Evolutionary conservation across 1,140 invertebrate genomes (phyloP).

Genomic region (Drosophila lacteicornis): DNA sequence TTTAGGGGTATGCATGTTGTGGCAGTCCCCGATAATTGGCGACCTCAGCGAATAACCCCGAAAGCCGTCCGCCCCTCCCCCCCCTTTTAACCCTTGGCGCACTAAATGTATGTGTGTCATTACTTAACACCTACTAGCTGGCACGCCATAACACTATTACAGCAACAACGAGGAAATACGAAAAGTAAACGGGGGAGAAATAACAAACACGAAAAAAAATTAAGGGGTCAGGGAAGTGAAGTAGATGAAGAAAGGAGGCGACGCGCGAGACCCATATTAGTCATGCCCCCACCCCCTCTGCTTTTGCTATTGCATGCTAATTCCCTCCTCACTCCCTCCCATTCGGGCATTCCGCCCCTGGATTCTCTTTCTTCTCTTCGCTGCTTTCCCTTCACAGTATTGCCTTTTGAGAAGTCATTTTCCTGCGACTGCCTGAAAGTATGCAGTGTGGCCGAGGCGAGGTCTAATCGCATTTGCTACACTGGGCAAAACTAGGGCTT

Average conservation of each 20-base stretch:
- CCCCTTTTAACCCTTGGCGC: not conserved
- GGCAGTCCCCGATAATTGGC: slow-evolving; percentile 40
- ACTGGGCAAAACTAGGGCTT: slow-evolving; percentile 2
- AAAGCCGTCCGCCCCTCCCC: slow-evolving; percentile 11
- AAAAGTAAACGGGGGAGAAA: slow-evolving; percentile 5
- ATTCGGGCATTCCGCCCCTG: slow-evolving; percentile 13
- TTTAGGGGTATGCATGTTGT: slow-evolving; percentile 3
- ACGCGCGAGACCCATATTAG: slow-evolving; percentile 53
- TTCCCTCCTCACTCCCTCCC: slow-evolving; percentile 39
- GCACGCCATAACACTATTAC: slow-evolving; percentile 79
- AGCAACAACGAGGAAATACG: slow-evolving; percentile 39
- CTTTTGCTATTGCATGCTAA: slow-evolving; percentile 76
- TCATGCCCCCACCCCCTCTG: slow-evolving; percentile 45
- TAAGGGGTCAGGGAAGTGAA: slow-evolving; percentile 5
- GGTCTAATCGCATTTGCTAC: slow-evolving; percentile 70
- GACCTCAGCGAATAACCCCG: slow-evolving; percentile 60
- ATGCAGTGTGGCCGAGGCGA: slow-evolving; percentile 59
- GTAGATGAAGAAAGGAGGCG: slow-evolving; percentile 15
- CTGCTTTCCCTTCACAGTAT: slow-evolving; percentile 18
- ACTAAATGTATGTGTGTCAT: slow-evolving; percentile 48
- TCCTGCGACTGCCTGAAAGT: slow-evolving; percentile 52
- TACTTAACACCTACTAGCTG: slow-evolving; percentile 74
- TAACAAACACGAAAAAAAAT: not conserved
- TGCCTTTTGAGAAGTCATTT: slow-evolving; percentile 51
- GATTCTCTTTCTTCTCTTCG: not conserved